Evolutionary conservation across 2,888 invertebrate genomes (phyloP).

Genomic region (Acronicta alni): DNA sequence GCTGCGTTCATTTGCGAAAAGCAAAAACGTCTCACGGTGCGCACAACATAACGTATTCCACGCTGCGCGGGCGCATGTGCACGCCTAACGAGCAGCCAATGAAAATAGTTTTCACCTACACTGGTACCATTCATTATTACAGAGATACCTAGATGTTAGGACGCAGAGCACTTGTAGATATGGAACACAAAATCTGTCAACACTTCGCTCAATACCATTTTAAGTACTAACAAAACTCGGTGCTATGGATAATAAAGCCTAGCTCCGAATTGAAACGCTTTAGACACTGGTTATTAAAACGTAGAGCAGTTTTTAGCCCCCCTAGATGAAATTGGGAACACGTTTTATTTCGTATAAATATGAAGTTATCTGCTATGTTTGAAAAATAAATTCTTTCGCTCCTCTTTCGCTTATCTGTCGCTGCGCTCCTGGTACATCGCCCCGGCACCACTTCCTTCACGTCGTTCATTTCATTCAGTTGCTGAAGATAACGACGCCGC

Average conservation of each 20-base stretch:
- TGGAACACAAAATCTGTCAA: not conserved
- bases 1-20: slow-evolving; percentile 32
- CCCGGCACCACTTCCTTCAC: too few species aligned
- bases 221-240: too few species aligned
- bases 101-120: slow-evolving; percentile 43
- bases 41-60: slow-evolving; percentile 49
- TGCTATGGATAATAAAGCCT: too few species aligned
- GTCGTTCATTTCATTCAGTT: slow-evolving; percentile 6
- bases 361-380: too few species aligned
- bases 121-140: slow-evolving; percentile 25
- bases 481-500: not conserved
- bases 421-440: not conserved
- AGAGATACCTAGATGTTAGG: slow-evolving; percentile 9
- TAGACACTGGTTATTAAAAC: too few species aligned
- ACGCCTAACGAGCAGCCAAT: slow-evolving; percentile 43
- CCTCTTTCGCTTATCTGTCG: slow-evolving; percentile 1
- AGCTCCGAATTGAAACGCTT: too few species aligned
- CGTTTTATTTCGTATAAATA: too few species aligned
- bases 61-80: slow-evolving; percentile 21
- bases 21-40: slow-evolving; percentile 48
- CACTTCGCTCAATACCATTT: too few species aligned
- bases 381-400: not conserved
- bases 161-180: slow-evolving; percentile 6
- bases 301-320: too few species aligned
- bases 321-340: too few species aligned